Evolutionary conservation across 2,888 invertebrate genomes (phyloP).

Genomic region (Schizaphis graminum): DNA sequence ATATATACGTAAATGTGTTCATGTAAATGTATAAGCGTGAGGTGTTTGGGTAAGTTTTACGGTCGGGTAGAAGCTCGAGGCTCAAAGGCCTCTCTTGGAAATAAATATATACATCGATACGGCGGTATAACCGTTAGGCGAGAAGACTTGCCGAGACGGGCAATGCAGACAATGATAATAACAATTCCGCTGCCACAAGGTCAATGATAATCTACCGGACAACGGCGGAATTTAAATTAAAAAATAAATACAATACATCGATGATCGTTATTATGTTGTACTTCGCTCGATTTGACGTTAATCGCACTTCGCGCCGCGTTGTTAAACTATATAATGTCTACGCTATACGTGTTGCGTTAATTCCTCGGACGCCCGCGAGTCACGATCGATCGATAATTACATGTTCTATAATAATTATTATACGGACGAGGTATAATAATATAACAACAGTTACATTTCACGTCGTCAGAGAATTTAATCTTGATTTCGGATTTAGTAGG

Average conservation of each 20-base stretch:
- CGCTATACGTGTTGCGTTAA: background rate
- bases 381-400: background rate
- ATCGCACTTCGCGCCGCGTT: background rate
- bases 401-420: background rate
- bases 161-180: background rate
- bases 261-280: background rate
- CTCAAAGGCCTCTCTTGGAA: background rate
- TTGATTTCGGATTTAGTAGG: background rate
- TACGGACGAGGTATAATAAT: background rate
- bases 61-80: background rate
- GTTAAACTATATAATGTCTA: background rate
- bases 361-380: background rate
- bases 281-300: background rate
- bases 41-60: background rate
- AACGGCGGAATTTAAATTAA: background rate
- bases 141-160: background rate
- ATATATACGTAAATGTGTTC: background rate
- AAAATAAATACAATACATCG: background rate
- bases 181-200: background rate
- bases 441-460: background rate
- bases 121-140: background rate
- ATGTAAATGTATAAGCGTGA: background rate
- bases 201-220: background rate
- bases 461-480: background rate
- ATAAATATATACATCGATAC: background rate